phyloP scores from a whole-genome alignment of 2,113 vertebrate genomes.

The Ctenodactylus gundi region DNA sequence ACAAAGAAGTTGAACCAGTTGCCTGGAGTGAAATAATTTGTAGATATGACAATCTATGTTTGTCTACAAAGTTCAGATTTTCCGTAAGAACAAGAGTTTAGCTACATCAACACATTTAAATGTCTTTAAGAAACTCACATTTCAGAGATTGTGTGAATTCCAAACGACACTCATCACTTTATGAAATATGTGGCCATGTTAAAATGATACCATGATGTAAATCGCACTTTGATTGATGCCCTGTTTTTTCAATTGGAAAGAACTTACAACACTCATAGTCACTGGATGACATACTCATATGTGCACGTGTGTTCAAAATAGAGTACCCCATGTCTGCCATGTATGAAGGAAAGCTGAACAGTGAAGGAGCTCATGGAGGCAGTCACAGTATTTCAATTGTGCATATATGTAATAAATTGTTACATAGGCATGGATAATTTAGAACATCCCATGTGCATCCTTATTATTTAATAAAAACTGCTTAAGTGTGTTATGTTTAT shows the following conservation, averaged over 20 bases:
- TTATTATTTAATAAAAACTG: neutral
- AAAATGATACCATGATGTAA: neutral
- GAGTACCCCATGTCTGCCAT: neutral
- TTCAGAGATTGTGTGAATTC: neutral
- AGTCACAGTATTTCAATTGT: neutral
- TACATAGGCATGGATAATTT: neutral
- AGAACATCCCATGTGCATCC: neutral
- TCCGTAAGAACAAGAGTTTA: neutral
- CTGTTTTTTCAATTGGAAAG: neutral
- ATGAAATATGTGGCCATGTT: neutral
- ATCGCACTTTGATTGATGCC: neutral
- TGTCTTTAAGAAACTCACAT: neutral
- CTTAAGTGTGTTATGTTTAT: neutral
- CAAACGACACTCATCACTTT: neutral
- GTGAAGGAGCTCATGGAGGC: neutral
- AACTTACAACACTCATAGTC: neutral
- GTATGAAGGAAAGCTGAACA: neutral
- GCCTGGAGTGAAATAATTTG: neutral
- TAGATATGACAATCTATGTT: neutral
- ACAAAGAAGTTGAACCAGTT: neutral
- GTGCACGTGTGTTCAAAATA: neutral
- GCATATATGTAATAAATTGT: too few relatives aligned
- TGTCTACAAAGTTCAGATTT: neutral
- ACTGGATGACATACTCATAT: accelerated
- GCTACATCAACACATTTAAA: neutral